phyloP scores from a whole-genome alignment of 2,888 invertebrate genomes.

The Drosophila prolongata region DNA sequence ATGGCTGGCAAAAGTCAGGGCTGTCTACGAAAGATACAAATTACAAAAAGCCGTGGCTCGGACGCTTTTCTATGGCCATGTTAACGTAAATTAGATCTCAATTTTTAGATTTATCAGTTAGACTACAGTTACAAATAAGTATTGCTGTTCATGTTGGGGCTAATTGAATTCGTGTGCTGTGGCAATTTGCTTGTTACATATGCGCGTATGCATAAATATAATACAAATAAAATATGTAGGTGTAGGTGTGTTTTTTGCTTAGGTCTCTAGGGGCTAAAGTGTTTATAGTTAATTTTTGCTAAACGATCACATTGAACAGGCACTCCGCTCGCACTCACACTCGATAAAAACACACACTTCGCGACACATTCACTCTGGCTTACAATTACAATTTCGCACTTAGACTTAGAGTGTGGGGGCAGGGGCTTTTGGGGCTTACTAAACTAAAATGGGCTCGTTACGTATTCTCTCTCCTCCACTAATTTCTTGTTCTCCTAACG shows the following conservation, averaged over 20 bases:
- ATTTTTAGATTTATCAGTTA: slow-evolving; percentile 37
- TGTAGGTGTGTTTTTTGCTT: slow-evolving; percentile 50
- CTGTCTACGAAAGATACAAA: slow-evolving; percentile 29
- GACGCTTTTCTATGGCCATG: slow-evolving; percentile 43
- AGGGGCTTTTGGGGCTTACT: slow-evolving; percentile 48
- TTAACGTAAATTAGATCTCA: slow-evolving; percentile 55
- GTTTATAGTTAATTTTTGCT: slow-evolving; percentile 78
- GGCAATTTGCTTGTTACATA: slow-evolving; percentile 26
- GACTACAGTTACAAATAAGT: slow-evolving; percentile 62
- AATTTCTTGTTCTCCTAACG: slow-evolving; percentile 25
- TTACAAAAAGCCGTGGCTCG: slow-evolving; percentile 35
- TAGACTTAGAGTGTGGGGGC: slow-evolving; percentile 49
- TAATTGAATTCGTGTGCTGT: slow-evolving; percentile 53
- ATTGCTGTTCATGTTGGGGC: slow-evolving; percentile 37
- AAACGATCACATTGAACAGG: slow-evolving; percentile 73
- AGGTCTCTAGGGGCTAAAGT: slow-evolving; percentile 64
- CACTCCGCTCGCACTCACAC: slow-evolving; percentile 37
- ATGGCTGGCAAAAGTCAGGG: slow-evolving; percentile 38
- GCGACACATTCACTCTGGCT: slow-evolving; percentile 64
- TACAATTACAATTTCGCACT: slow-evolving; percentile 56
- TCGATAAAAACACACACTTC: slow-evolving; percentile 41
- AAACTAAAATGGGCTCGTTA: slow-evolving; percentile 53
- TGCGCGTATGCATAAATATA: slow-evolving; percentile 40
- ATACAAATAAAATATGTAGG: slow-evolving; percentile 43
- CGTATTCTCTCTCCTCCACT: slow-evolving; percentile 45